Conservation (phyloP, 2,888 invertebrate species). For the Agrotis exclamationis region DNA sequence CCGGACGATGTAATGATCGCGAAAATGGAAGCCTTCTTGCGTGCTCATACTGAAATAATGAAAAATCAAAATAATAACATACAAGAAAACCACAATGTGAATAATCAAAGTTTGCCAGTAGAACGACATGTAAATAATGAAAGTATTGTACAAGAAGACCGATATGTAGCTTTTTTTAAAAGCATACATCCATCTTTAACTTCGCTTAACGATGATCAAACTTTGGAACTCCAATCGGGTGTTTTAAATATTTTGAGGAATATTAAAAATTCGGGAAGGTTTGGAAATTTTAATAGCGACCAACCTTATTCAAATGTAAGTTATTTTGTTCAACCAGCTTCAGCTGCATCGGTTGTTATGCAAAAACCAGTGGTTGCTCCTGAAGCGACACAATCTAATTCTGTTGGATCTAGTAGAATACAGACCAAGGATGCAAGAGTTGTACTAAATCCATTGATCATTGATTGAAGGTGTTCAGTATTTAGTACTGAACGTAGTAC, state of each 20-base stretch:
- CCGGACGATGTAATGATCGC: background rate
- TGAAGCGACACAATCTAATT: slow-evolving; percentile 7
- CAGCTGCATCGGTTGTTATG: background rate
- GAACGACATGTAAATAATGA: background rate
- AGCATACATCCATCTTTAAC: slow-evolving; percentile 53
- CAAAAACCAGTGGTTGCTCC: background rate
- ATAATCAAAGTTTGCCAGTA: background rate
- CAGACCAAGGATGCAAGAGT: background rate
- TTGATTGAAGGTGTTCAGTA: background rate
- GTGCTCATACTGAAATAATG: background rate
- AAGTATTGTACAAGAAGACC: slow-evolving; percentile 19
- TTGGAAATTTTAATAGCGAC: background rate
- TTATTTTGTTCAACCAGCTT: background rate
- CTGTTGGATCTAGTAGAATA: background rate
- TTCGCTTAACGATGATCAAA: slow-evolving; percentile 57
- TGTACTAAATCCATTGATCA: slow-evolving; percentile 11
- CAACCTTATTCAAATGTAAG: slow-evolving; percentile 3
- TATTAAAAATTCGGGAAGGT: slow-evolving; percentile 53
- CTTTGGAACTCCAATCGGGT: slow-evolving; percentile 59
- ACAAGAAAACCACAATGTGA: background rate
- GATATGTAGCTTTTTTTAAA: slow-evolving; percentile 47
- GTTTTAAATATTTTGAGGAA: slow-evolving; percentile 60
- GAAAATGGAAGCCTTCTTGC: slow-evolving; percentile 6
- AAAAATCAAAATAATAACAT: background rate
- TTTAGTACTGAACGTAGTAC: too few relatives aligned